Conservation (phyloP, 2,888 invertebrate species). For the Pseudococcus jackbeardsleyi region DNA sequence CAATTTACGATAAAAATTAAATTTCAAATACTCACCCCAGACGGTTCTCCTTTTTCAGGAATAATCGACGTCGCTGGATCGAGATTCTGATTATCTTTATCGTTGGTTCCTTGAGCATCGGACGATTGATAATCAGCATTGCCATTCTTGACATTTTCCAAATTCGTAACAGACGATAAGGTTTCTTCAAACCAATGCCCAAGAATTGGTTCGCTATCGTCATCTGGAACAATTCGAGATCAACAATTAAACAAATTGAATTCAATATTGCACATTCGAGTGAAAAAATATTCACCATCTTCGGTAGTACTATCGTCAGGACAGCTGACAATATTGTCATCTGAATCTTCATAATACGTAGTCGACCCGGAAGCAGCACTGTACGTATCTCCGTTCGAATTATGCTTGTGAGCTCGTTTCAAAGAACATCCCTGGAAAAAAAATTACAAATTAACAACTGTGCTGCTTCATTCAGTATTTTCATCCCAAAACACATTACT, state of each 20-base stretch:
- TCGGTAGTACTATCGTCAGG: conserved; percentile 83
- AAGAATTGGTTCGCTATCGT: conserved; percentile 86
- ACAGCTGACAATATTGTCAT: conserved; percentile 89
- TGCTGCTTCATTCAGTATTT: background rate
- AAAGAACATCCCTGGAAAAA: conserved; percentile 79
- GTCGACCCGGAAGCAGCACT: conserved; percentile 85
- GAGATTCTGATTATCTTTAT: conserved; percentile 65
- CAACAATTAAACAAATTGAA: conserved; percentile 58
- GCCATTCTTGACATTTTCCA: conserved; percentile 67
- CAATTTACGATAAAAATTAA: conserved; percentile 50
- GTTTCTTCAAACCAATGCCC: conserved; percentile 97
- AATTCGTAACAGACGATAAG: conserved; percentile 79
- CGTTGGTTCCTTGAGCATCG: conserved; percentile 64
- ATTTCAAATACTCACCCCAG: conserved; percentile 73
- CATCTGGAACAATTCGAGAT: conserved; percentile 71
- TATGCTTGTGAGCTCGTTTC: conserved; percentile 76
- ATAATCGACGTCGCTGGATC: conserved; percentile 74
- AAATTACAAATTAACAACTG: conserved; percentile 12
- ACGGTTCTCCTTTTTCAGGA: conserved; percentile 84
- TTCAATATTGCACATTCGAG: conserved; percentile 64
- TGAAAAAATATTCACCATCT: conserved; percentile 30
- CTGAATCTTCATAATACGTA: conserved; percentile 82
- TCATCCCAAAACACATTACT: conserved; percentile 69
- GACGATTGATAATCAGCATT: conserved; percentile 73
- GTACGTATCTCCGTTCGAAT: conserved; percentile 86